These are phyloP conservation scores for Gryllus longicercus DNA, from an alignment of 2,888 invertebrate genomes.

Conservation along the genomic window DNA sequence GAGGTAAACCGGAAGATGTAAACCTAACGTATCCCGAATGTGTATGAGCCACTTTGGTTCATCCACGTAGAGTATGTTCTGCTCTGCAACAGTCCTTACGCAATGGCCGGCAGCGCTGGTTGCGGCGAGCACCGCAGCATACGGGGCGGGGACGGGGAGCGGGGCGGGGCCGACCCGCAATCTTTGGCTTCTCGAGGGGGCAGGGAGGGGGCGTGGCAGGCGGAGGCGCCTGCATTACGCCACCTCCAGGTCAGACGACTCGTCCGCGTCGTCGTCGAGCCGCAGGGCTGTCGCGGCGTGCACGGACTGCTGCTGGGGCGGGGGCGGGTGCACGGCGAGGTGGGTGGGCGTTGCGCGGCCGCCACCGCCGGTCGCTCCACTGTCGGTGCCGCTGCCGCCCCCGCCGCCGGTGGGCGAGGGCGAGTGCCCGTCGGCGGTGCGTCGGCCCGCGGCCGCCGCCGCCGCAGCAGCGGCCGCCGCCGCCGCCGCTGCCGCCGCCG, in stretches of 20 bases:
- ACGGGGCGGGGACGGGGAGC: too few species aligned
- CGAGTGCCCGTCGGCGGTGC: conserved; percentile 36
- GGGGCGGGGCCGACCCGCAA: too few species aligned
- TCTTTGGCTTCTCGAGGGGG: too few species aligned
- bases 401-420: conserved; percentile 38
- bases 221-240: conserved; percentile 52
- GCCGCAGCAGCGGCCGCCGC: conserved; percentile 48
- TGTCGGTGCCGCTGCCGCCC: conserved; percentile 38
- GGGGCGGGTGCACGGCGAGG: conserved; percentile 41
- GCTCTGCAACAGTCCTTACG: too few species aligned
- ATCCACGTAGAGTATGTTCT: too few species aligned
- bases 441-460: conserved; percentile 77
- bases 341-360: conserved; percentile 37
- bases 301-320: conserved; percentile 23
- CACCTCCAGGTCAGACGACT: conserved; percentile 78
- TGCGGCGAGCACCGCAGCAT: too few species aligned
- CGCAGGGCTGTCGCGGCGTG: conserved; percentile 39
- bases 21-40: too few species aligned
- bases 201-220: too few species aligned
- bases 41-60: too few species aligned
- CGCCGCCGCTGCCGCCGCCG: conserved; percentile 39
- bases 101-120: too few species aligned
- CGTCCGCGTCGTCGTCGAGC: conserved; percentile 58
- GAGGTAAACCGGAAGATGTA: too few species aligned
- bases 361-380: background rate